phyloP scores from a whole-genome alignment of 1,140 invertebrate genomes.

The Mizuhopecten yessoensis region DNA sequence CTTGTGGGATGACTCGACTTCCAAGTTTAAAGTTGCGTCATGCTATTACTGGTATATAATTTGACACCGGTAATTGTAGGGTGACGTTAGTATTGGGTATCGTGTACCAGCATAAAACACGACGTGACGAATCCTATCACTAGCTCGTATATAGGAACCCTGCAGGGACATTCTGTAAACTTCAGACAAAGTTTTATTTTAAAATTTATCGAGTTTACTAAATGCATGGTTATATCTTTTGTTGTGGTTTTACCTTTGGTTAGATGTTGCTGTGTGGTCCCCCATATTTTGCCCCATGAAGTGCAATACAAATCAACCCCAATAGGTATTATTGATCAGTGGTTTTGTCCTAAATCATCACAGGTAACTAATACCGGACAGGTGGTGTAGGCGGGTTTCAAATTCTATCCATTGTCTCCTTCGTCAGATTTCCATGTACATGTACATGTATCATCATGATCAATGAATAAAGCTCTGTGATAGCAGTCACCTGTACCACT shows the following conservation, averaged over 20 bases:
- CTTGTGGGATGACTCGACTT: background rate
- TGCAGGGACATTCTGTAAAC: background rate
- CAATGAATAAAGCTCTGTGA: background rate
- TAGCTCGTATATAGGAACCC: too few species aligned
- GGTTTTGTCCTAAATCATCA: background rate
- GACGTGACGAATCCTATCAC: background rate
- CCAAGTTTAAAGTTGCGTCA: background rate
- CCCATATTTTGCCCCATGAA: background rate
- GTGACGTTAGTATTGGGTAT: background rate
- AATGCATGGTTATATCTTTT: slow-evolving; percentile 32
- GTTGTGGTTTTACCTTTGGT: background rate
- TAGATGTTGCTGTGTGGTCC: slow-evolving; percentile 31
- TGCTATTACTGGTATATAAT: background rate
- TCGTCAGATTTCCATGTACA: background rate
- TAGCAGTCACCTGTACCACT: background rate
- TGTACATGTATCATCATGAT: slow-evolving; percentile 5
- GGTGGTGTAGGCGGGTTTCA: background rate
- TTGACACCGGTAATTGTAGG: background rate
- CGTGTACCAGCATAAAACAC: background rate
- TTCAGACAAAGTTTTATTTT: slow-evolving; percentile 7
- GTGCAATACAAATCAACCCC: background rate
- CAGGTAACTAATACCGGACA: slow-evolving; percentile 5
- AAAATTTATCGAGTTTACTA: slow-evolving; percentile 10
- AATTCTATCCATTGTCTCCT: background rate
- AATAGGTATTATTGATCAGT: background rate